Evolutionary conservation across 92 coral and sea anemone genomes (phyloP).

Genomic region (Umimayanthus chanpuru): DNA sequence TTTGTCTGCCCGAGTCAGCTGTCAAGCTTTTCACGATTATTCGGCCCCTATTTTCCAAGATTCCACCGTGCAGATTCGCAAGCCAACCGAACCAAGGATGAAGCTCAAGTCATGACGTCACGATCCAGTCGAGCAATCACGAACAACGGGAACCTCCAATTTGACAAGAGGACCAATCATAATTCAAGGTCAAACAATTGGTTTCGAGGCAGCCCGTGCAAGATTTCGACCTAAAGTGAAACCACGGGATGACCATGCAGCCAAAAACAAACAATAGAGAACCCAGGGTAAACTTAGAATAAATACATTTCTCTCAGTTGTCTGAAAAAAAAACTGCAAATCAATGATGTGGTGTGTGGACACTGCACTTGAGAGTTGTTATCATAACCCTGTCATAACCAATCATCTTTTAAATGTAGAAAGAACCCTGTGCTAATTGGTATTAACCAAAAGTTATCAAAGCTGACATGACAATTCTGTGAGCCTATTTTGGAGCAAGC

Average conservation of each 20-base stretch:
- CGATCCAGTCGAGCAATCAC: conserved; percentile 16
- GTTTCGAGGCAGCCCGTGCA: not conserved
- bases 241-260: conserved; percentile 39
- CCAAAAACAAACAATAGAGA: conserved; percentile 17
- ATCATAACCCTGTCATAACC: not conserved
- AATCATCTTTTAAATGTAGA: not conserved
- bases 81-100: not conserved
- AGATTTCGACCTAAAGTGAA: not conserved
- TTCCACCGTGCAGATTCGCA: conserved; percentile 25
- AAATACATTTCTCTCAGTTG: conserved; percentile 12
- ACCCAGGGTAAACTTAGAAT: not conserved
- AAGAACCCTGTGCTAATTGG: not conserved
- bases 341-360: not conserved
- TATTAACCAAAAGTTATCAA: not conserved
- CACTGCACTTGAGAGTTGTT: not conserved
- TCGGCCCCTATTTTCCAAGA: not conserved
- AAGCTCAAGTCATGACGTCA: conserved; percentile 37
- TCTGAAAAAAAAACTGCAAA: conserved; percentile 5
- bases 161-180: conserved; percentile 32
- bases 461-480: not conserved
- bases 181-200: conserved; percentile 20
- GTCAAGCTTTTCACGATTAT: not conserved
- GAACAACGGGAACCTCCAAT: not conserved
- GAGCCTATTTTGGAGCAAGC: not conserved
- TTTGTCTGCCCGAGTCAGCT: not conserved